Conservation (phyloP, 2,888 invertebrate genomes). For the Campaea margaritaria region DNA sequence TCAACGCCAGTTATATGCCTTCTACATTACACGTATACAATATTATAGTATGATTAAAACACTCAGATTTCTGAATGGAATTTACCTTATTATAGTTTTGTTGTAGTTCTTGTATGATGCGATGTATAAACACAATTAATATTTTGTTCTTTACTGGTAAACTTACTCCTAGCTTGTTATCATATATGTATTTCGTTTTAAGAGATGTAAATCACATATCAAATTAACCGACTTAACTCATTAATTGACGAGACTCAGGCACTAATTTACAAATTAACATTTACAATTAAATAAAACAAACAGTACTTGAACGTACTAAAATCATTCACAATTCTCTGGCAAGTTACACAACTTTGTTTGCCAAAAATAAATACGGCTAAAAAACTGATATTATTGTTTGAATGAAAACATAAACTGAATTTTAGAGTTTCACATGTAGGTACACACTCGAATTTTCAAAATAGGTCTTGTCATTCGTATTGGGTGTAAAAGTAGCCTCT, state of each 20-base stretch:
- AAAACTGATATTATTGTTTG: constrained; percentile 18
- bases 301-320: constrained; percentile 57
- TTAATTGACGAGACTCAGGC: constrained; percentile 58
- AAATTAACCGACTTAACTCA: constrained; percentile 45
- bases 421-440: neutral
- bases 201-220: constrained; percentile 37
- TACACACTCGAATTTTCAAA: constrained; percentile 1
- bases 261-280: constrained; percentile 45
- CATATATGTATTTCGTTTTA: constrained; percentile 1
- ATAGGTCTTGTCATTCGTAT: constrained; percentile 9
- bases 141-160: constrained; percentile 5
- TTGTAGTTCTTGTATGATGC: neutral
- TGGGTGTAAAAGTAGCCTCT: constrained; percentile 18
- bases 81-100: neutral
- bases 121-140: neutral
- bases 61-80: no score
- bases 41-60: no score
- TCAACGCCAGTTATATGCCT: no score
- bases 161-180: constrained; percentile 2
- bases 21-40: no score
- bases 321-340: constrained; percentile 42
- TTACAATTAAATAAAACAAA: constrained; percentile 31
- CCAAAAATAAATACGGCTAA: constrained; percentile 25
- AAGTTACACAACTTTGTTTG: constrained; percentile 38
- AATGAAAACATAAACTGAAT: constrained; percentile 30